A percentile compares a stretch with the other conserved stretches of the same genome.
These are phyloP conservation scores for Cheiracanthium punctorium DNA, from an alignment of 2,888 invertebrate genomes.

Conservation along the genomic window DNA sequence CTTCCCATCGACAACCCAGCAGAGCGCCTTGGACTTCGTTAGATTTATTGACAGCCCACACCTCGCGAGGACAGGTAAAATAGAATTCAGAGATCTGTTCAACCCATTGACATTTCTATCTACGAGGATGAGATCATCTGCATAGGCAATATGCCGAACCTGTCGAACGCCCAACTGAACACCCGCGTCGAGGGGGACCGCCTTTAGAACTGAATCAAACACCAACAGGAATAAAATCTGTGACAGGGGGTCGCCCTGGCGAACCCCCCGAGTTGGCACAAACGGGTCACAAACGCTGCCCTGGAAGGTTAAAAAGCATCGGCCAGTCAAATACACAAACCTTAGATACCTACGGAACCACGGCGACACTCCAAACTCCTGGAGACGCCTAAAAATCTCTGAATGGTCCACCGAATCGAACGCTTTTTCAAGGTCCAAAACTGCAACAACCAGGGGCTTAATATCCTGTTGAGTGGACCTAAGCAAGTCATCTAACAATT, in stretches of 20 bases:
- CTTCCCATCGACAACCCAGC: neutral
- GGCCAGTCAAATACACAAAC: neutral
- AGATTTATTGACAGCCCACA: neutral
- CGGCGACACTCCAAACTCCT: neutral
- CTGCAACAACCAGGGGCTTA: neutral
- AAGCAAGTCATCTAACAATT: neutral
- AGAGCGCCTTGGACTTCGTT: neutral
- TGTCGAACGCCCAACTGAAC: neutral
- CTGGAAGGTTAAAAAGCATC: neutral
- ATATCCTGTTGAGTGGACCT: neutral
- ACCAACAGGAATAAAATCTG: neutral
- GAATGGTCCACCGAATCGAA: neutral
- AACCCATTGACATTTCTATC: neutral
- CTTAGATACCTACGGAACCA: neutral
- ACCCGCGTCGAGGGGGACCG: neutral
- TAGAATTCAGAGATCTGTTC: neutral
- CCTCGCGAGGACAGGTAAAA: neutral
- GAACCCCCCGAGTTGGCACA: neutral
- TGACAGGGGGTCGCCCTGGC: constrained; percentile 22
- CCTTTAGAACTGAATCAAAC: neutral
- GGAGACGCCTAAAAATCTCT: neutral
- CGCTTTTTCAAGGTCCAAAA: neutral
- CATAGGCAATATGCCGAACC: neutral
- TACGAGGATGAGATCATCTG: neutral
- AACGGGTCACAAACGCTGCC: neutral